Evolutionary conservation across 2,888 invertebrate species (phyloP).

Genomic region (Linnaemya tessellans): DNA sequence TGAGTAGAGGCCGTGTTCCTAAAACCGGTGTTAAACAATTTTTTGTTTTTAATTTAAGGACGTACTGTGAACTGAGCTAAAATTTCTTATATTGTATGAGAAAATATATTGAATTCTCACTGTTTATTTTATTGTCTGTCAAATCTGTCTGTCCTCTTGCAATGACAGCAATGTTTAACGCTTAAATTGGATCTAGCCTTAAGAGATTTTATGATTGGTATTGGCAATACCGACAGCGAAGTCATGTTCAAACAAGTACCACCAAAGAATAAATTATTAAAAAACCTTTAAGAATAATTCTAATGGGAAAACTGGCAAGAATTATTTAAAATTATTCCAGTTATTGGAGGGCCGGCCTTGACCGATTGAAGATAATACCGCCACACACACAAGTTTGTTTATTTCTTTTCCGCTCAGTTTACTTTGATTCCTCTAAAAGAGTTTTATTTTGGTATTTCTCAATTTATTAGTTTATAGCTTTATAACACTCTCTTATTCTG

Average conservation of each 20-base stretch:
- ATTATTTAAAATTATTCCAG: conserved; percentile 5
- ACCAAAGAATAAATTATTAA: not conserved
- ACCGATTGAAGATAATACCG: conserved; percentile 36
- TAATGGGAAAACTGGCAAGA: not conserved
- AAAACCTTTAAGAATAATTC: not conserved
- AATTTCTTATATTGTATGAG: too few relatives aligned
- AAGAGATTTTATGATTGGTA: not conserved
- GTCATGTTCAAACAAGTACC: not conserved
- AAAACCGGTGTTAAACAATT: too few relatives aligned
- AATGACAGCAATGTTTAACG: too few relatives aligned
- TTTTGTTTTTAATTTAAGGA: too few relatives aligned
- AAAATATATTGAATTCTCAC: too few relatives aligned
- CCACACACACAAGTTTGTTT: conserved; percentile 2
- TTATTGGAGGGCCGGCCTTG: conserved; percentile 39
- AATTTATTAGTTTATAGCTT: conserved; percentile 6
- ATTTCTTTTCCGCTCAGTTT: conserved; percentile 6
- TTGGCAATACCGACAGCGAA: not conserved
- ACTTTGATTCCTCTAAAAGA: conserved; percentile 17
- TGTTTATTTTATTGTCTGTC: too few relatives aligned
- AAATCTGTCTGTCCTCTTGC: too few relatives aligned
- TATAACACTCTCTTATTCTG: conserved; percentile 19
- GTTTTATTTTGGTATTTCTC: not conserved
- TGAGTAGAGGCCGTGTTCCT: too few relatives aligned
- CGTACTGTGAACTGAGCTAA: too few relatives aligned
- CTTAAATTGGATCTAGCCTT: not conserved